phyloP scores from a whole-genome alignment of 1,140 invertebrate genomes.

The Ostrea denselamellosa region DNA sequence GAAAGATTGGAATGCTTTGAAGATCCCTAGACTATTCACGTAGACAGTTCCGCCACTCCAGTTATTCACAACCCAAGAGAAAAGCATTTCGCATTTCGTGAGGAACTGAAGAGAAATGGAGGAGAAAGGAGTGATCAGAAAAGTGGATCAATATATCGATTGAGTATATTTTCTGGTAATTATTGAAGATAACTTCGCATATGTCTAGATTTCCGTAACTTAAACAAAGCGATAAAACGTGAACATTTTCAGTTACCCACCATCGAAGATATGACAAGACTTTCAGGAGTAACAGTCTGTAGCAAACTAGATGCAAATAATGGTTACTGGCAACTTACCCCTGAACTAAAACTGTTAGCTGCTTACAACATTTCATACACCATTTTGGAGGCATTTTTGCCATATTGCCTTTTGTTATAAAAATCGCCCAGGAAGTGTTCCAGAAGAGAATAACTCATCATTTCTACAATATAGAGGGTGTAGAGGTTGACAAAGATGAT shows the following conservation, averaged over 20 bases:
- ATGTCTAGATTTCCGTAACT: slow-evolving; percentile 60
- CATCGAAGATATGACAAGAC: slow-evolving; percentile 50
- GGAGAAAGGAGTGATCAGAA: slow-evolving; percentile 44
- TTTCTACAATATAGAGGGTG: slow-evolving; percentile 69
- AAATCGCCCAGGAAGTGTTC: slow-evolving; percentile 65
- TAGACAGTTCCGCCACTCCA: too few species aligned
- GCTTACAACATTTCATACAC: slow-evolving; percentile 14
- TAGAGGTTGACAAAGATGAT: slow-evolving; percentile 75
- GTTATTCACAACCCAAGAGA: slow-evolving; percentile 24
- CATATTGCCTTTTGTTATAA: slow-evolving; percentile 55
- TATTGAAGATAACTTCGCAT: slow-evolving; percentile 51
- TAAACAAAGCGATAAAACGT: slow-evolving; percentile 70
- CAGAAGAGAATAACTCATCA: slow-evolving; percentile 66
- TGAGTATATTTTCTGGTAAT: slow-evolving; percentile 58
- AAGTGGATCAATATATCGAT: slow-evolving; percentile 52
- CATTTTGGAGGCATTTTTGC: slow-evolving; percentile 64
- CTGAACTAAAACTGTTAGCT: too few species aligned
- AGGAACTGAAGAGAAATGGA: slow-evolving; percentile 55
- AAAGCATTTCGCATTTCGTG: slow-evolving; percentile 34
- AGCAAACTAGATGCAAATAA: neutral
- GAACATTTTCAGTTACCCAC: slow-evolving; percentile 57
- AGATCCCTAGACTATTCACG: too few species aligned
- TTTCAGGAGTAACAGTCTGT: neutral
- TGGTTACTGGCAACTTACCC: slow-evolving; percentile 15
- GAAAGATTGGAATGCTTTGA: too few species aligned